Evolutionary conservation across 2,797 vertebrate species (phyloP).

Genomic region (Eleutherodactylus coqui): DNA sequence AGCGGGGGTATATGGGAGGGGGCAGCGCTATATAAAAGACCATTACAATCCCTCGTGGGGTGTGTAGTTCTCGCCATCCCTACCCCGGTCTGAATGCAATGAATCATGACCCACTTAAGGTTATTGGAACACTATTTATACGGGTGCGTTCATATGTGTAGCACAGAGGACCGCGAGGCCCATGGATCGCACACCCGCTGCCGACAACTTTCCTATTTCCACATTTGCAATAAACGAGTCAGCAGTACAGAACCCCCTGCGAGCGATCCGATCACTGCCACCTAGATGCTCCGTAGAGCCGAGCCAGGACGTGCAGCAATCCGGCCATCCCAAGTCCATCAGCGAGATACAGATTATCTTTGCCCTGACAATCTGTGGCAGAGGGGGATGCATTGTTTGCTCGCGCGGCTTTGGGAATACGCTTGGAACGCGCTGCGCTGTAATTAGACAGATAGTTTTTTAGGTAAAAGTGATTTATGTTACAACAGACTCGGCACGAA

Average conservation of each 20-base stretch:
- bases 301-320: constrained; percentile 38
- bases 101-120: no score
- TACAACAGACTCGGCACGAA: constrained; percentile 22
- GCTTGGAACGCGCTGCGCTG: constrained; percentile 13
- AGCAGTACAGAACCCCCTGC: neutral
- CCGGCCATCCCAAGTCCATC: constrained; percentile 14
- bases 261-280: neutral
- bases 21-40: no score
- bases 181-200: neutral
- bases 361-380: constrained; percentile 56
- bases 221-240: neutral
- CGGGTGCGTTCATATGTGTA: neutral
- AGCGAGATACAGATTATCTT: constrained; percentile 38
- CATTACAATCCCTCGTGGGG: no score
- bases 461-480: constrained; percentile 62
- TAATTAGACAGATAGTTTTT: constrained; percentile 46
- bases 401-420: constrained; percentile 45
- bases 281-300: neutral
- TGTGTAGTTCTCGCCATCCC: no score
- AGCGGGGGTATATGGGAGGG: no score
- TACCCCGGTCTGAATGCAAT: no score
- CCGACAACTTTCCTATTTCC: neutral
- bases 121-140: no score
- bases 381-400: constrained; percentile 23
- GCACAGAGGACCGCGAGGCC: neutral